Evolutionary conservation across 2,797 vertebrate species (phyloP), one percentile per base, ranked within the genome.

Genomic region (Delichon dasypus): DNA sequence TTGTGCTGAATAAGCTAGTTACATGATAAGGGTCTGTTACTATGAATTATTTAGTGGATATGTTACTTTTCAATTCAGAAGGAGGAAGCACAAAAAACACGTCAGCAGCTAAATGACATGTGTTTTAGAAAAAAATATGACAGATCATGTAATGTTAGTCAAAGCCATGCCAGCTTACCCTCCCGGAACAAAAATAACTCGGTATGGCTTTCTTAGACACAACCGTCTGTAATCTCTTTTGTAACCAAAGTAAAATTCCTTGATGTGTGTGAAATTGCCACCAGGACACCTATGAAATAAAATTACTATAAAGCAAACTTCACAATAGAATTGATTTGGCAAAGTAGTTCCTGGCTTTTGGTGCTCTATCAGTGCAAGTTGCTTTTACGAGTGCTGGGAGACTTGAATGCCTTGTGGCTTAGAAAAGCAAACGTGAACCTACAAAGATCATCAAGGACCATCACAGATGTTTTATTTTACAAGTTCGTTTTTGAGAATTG

Each of bases 1-100:
- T 96, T 93, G 74, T 95, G 95, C 95, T 96, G 95, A 97, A 97
- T 95, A 96, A 97, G 92, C 67, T 78, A 86, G 77, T 94, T 81
- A 94, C 68, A 44, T 1, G 13, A 57, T 88, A 94, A 93, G 83
- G 42, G 50, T 61, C 83, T 89, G 44, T n/a, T 82, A 55, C 75
- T 85, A 96, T 95, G 94, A 97, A 96, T 96, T 97, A 95, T 97
- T 95, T 97, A 96, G 76, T 75, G 55, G 93, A 66, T 60, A 60
- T 93, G 58, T 90, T 94, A 61, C 64, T 70, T 96, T 88, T 86
- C 11, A 38, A 47, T 66, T 94, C 64, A 93, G 75, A 77, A 89
- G 23, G 21, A 91, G 72, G 25, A 90, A 82, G n/a, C 0, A 4
- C n/a, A 80, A 60, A 66, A 73, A 67, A 2, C 19, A 45, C 54